These are phyloP conservation scores for Stomorhina lunata DNA, from an alignment of 2,888 invertebrate genomes.

Conservation along the genomic window DNA sequence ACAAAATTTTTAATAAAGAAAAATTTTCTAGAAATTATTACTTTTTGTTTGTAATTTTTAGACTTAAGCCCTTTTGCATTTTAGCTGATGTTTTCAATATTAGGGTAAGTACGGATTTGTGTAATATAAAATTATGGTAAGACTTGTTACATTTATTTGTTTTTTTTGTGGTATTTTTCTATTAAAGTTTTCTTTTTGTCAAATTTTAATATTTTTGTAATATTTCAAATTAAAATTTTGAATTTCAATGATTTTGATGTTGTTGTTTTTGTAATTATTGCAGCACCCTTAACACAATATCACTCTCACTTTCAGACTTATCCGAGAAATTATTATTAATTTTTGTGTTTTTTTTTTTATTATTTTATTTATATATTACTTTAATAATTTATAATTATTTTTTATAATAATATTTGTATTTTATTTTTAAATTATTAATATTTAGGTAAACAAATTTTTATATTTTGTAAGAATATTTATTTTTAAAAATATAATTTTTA, in stretches of 20 bases:
- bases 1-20: too few species aligned
- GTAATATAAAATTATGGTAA: slow-evolving; percentile 28
- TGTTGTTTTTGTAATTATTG: slow-evolving; percentile 69
- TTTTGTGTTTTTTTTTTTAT: slow-evolving; percentile 49
- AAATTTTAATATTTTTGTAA: slow-evolving; percentile 31
- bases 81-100: too few species aligned
- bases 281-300: slow-evolving; percentile 79
- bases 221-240: slow-evolving; percentile 45
- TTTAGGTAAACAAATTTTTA: slow-evolving; percentile 1
- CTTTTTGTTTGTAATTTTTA: too few species aligned
- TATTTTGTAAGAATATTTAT: slow-evolving; percentile 16
- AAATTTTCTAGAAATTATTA: too few species aligned
- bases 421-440: neutral
- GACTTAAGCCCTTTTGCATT: too few species aligned
- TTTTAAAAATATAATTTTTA: slow-evolving; percentile 40
- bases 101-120: neutral
- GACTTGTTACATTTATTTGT: slow-evolving; percentile 13
- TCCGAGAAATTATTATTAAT: slow-evolving; percentile 73
- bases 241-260: slow-evolving; percentile 40
- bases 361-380: slow-evolving; percentile 68
- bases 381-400: slow-evolving; percentile 54
- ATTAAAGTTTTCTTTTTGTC: neutral
- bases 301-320: slow-evolving; percentile 80
- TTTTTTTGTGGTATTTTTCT: neutral
- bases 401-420: slow-evolving; percentile 3